Evolutionary conservation across 2,888 invertebrate species (phyloP), one percentile per base, ranked within the genome.

Genomic region (Apantesis nais): DNA sequence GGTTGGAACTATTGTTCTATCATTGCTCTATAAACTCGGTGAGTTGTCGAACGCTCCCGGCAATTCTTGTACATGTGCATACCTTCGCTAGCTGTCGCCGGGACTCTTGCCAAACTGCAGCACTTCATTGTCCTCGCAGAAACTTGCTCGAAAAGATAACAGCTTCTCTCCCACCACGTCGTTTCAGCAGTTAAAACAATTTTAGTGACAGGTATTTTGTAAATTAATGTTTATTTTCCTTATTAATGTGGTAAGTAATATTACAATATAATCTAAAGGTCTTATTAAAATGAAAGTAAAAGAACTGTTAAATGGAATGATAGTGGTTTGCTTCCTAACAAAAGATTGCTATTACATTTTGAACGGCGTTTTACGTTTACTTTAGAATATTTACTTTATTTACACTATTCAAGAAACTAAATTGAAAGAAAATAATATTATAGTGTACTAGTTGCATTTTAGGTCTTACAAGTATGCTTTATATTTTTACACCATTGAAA

Each of bases 61-160:
- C 75, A 80, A 76, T 80, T 72, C 71, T 71, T 71, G 25, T 80
- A 75, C 86, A 87, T 80, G 81, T 87, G 86, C 77, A 75, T 76
- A 76, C 74, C 77, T 75, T 73, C 11, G 62, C 64, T 48, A 74
- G 16, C 29, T 29, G 58, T 58, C 9, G 55, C 58, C 67, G 75
- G 80, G 78, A 78, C 72, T 73, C 71, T 75, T 80, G 80, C 81
- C 82, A 82, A 82, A 80, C 78, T 80, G 74, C 68, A 68, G 65
- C 74, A 70, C 73, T 80, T 81, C 44, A 29, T 81, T 82, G 77
- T 77, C 75, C 72, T 66, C 67, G 71, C 65, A 71, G 68, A 73
- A 63, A 71, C 68, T 67, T 65, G 66, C 72, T 72, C 66, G 44
- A 65, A 78, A 74, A 74, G 68, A 77, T 74, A 74, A 76, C 60